Conservation (phyloP, 2,888 invertebrate species). For the Fragum whitleyi region DNA sequence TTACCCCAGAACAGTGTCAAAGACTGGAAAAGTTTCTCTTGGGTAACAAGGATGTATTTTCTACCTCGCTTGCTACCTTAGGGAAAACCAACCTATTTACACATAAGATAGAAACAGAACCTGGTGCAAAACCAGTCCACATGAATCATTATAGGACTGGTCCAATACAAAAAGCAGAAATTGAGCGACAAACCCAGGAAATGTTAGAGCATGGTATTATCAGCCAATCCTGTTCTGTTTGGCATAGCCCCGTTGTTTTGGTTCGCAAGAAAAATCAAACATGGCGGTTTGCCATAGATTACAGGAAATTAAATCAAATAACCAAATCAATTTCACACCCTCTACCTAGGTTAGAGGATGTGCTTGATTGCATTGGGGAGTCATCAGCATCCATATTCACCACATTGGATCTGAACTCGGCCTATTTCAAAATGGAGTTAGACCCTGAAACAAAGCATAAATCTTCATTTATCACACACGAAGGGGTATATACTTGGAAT, state of each 20-base stretch:
- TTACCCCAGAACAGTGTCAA: conserved; percentile 30
- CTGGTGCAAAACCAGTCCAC: conserved; percentile 45
- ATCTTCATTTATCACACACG: conserved; percentile 65
- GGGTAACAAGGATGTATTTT: conserved; percentile 43
- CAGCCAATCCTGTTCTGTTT: conserved; percentile 49
- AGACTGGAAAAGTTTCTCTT: conserved; percentile 29
- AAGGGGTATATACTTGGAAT: conserved; percentile 52
- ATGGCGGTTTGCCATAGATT: conserved; percentile 63
- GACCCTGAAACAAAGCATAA: conserved; percentile 64
- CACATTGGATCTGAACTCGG: conserved; percentile 52
- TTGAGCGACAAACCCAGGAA: conserved; percentile 45
- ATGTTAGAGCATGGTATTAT: conserved; percentile 50
- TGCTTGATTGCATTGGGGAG: conserved; percentile 53
- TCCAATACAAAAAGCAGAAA: conserved; percentile 45
- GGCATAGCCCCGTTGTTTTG: conserved; percentile 57
- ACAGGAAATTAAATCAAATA: conserved; percentile 57
- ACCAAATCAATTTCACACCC: conserved; percentile 64
- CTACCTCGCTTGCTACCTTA: conserved; percentile 32
- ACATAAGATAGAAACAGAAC: conserved; percentile 52
- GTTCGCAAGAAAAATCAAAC: conserved; percentile 53
- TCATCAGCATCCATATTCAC: conserved; percentile 51
- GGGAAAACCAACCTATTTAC: conserved; percentile 50
- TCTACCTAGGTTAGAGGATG: conserved; percentile 58
- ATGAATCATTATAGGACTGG: conserved; percentile 41
- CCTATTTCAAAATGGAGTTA: conserved; percentile 54